Percentiles rank a stretch among this genome's conserved stretches.
Conservation (phyloP, 2,888 invertebrate species). For the Yponomeuta malinellus region DNA sequence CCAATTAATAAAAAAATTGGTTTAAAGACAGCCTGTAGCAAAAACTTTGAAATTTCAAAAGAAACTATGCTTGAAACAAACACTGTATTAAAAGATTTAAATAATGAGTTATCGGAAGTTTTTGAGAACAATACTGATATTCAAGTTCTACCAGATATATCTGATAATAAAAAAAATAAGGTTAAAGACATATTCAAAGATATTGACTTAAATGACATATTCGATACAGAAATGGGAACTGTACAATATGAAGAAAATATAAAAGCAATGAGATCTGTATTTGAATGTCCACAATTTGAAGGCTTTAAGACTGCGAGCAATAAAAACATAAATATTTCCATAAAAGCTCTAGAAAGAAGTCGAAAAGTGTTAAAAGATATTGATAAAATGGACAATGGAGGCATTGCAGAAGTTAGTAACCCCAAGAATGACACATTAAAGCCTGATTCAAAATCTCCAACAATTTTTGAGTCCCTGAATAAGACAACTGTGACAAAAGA, state of each 20-base stretch:
- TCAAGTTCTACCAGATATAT: background rate
- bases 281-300: slow-evolving; percentile 5
- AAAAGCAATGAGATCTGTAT: background rate
- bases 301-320: slow-evolving; percentile 53
- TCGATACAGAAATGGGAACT: background rate
- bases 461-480: background rate
- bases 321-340: slow-evolving; percentile 41
- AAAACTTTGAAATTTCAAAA: slow-evolving; percentile 19
- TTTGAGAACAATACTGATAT: background rate
- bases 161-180: slow-evolving; percentile 35
- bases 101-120: background rate
- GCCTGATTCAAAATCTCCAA: background rate
- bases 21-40: slow-evolving; percentile 20
- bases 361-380: slow-evolving; percentile 30
- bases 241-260: background rate
- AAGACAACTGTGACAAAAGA: background rate
- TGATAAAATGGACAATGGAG: slow-evolving; percentile 24
- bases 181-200: background rate
- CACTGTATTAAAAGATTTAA: slow-evolving; percentile 17
- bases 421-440: background rate
- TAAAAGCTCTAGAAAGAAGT: slow-evolving; percentile 30
- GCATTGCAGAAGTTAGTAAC: slow-evolving; percentile 33
- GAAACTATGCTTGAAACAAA: slow-evolving; percentile 19
- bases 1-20: slow-evolving; percentile 17
- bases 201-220: background rate